These are phyloP conservation scores for Anguilla anguilla DNA, from an alignment of 2,797 vertebrate species.

Conservation along the genomic window DNA sequence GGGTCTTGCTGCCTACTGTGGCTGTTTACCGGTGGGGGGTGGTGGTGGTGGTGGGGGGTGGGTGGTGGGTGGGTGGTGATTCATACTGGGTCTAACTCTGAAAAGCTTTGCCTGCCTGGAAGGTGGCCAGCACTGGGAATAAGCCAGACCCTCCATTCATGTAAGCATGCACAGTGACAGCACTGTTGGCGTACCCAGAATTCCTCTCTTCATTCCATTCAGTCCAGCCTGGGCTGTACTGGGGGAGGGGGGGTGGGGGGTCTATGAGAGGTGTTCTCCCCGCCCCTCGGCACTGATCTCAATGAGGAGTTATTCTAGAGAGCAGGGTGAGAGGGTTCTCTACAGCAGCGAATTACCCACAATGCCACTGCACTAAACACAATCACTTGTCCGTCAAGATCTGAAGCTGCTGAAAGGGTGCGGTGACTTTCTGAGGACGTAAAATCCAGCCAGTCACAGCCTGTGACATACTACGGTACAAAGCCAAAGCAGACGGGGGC, in stretches of 20 bases:
- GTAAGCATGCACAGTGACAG: neutral
- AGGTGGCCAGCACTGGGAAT: neutral
- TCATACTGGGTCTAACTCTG: neutral
- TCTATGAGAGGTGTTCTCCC: neutral
- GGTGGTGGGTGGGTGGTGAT: neutral
- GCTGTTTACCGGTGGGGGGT: neutral
- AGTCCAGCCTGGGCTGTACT: neutral
- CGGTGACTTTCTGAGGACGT: neutral
- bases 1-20: neutral
- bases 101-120: neutral
- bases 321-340: neutral
- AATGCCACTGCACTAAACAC: neutral
- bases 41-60: neutral
- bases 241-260: neutral
- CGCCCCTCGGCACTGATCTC: neutral
- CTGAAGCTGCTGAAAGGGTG: neutral
- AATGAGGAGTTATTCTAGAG: neutral
- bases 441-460: neutral
- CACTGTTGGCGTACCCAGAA: neutral
- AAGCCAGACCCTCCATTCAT: neutral
- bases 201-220: neutral
- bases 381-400: neutral
- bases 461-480: no score
- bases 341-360: neutral
- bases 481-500: no score